Percentiles rank a stretch among this genome's conserved stretches.
These are phyloP conservation scores for Epinotia bilunana DNA, from an alignment of 2,888 invertebrate genomes.

Conservation along the genomic window DNA sequence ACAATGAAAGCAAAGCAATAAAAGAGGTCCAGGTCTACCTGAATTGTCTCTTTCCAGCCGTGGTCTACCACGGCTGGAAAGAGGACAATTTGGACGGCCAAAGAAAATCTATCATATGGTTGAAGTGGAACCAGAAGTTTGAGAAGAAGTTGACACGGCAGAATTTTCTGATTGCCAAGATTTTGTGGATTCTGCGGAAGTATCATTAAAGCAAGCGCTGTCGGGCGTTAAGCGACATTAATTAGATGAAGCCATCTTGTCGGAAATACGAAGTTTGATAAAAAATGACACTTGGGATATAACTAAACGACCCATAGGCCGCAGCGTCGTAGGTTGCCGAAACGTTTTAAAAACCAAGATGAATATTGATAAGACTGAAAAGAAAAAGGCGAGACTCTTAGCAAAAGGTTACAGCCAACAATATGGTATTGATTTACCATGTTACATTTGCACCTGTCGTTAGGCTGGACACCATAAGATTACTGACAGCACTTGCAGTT, in stretches of 20 bases:
- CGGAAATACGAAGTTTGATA: not conserved
- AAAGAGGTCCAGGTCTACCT: too few species aligned
- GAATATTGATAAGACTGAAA: not conserved
- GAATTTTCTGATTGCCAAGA: too few species aligned
- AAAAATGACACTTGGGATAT: constrained; percentile 1
- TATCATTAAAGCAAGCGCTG: not conserved
- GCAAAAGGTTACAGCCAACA: constrained; percentile 9
- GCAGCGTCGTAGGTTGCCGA: not conserved
- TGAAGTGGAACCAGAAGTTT: too few species aligned
- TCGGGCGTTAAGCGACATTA: not conserved
- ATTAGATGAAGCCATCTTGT: constrained; percentile 1
- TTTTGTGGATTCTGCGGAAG: not conserved
- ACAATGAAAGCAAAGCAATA: too few species aligned
- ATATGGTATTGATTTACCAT: not conserved
- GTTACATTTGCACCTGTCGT: constrained; percentile 3
- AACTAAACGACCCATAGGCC: not conserved
- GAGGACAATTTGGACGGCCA: too few species aligned
- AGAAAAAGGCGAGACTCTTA: constrained; percentile 1
- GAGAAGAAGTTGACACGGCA: too few species aligned
- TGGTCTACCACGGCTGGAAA: too few species aligned
- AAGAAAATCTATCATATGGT: too few species aligned
- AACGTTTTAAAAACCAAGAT: not conserved
- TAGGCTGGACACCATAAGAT: not conserved
- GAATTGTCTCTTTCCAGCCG: too few species aligned
- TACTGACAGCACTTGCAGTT: constrained; percentile 9